Evolutionary conservation across 2,797 vertebrate species (phyloP).

Genomic region (Pempheris klunzingeri): DNA sequence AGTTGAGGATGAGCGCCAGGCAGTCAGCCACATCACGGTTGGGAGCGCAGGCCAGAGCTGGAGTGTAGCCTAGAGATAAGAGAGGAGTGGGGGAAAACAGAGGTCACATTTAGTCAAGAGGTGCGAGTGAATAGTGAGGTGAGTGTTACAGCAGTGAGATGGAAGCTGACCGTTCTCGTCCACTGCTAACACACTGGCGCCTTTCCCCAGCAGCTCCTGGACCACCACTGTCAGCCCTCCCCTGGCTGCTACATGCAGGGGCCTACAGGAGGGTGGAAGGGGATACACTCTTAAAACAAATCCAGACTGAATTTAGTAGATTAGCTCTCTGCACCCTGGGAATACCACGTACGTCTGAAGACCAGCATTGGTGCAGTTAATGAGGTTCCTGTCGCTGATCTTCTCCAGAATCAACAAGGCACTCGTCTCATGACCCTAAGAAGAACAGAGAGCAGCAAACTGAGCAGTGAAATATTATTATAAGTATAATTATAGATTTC

Average conservation of each 20-base stretch:
- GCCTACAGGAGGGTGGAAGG: slow-evolving; percentile 78
- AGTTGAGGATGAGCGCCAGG: slow-evolving; percentile 96
- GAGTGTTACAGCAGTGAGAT: neutral
- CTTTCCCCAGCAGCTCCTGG: slow-evolving; percentile 95
- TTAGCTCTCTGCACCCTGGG: neutral
- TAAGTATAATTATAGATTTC: no score
- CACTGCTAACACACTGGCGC: slow-evolving; percentile 95
- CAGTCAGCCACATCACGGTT: slow-evolving; percentile 97
- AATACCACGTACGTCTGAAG: slow-evolving; percentile 73
- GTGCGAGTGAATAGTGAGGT: neutral
- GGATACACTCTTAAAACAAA: slow-evolving; percentile 3
- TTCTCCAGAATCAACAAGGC: slow-evolving; percentile 83
- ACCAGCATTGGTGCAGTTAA: slow-evolving; percentile 77
- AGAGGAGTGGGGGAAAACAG: neutral
- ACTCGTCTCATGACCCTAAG: slow-evolving; percentile 78
- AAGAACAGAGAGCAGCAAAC: slow-evolving; percentile 11
- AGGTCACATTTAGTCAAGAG: neutral
- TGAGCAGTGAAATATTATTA: no score
- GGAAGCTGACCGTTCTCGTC: slow-evolving; percentile 93
- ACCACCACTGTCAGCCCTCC: slow-evolving; percentile 95
- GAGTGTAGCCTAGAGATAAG: slow-evolving; percentile 70
- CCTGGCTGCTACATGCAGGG: slow-evolving; percentile 94
- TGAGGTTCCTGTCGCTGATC: slow-evolving; percentile 73
- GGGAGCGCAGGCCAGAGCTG: slow-evolving; percentile 92
- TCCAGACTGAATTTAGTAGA: neutral